Base-by-base conservation (phyloP, 2,888 invertebrate species). In the Ptychoptera contaminata region DNA sequence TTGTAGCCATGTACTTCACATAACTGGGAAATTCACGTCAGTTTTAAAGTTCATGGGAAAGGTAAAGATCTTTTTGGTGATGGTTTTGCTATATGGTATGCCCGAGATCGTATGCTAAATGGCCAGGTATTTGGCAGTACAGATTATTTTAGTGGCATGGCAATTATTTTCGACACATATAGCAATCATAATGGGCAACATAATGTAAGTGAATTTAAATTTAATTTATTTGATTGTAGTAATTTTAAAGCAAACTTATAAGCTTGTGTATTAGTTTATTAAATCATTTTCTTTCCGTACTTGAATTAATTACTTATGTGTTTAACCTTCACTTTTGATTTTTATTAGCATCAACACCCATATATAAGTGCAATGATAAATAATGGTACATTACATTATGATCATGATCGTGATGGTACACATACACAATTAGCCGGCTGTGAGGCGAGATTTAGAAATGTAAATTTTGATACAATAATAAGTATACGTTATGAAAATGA, bases 171-270 rank as follows among this genome's bases (percentile, higher is more conserved):
- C 48, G 98, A 99, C 58, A 98, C 98, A 0, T 99, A 98, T 63
- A 96, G 93, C 65, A 99, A 99, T 65, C 96, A 98, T 57, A 97
- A 98, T 70, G 97, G 96, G 6, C 88, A 90, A 14, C 97, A 98
- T 61, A 93, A 93, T 72, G 96, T 96, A 68, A 76, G 81, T 69
- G 29, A 12, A 23, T 5, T 5, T 5, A 30, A 29, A 16, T 44
- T 15, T 23, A 10, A 12, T 41, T 16, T 40, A 40, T 16, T 16
- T 16, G 8, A 23, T 23, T 23, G 23, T 23, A 23, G 3, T 5
- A 5, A 23, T 7, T 23, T 23, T 23, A 23, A 23, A 23, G 3
- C 7, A 23, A 23, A 23, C 11, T 37, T 43, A 39, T 11, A 31
- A n/a, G 8, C 12, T n/a, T 6, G 7, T 12, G 16, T n/a, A 38